A percentile compares a stretch with the other conserved stretches of the same genome.
These are phyloP conservation scores for Amphimallon solstitiale DNA, from an alignment of 2,888 invertebrate genomes.

Conservation along the genomic window DNA sequence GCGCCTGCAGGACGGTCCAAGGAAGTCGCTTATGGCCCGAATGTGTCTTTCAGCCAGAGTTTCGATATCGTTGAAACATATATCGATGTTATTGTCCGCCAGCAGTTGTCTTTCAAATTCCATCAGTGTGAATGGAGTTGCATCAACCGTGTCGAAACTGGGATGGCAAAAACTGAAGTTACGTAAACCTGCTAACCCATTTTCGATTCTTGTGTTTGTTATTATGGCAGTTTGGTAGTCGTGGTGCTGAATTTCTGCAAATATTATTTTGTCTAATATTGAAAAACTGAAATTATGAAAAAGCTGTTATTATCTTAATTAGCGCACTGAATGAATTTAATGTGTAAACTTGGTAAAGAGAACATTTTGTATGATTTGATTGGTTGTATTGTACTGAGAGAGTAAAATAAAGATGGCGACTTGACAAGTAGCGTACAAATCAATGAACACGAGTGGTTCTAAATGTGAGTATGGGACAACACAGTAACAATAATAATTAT, in stretches of 20 bases:
- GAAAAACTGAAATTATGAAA: too few species aligned
- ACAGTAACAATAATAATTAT: too few species aligned
- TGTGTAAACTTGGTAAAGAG: too few species aligned
- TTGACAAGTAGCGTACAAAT: too few species aligned
- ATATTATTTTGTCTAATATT: too few species aligned
- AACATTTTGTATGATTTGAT: too few species aligned
- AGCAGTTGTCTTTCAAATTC: slow-evolving; percentile 65
- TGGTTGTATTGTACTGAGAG: too few species aligned
- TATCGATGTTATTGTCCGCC: slow-evolving; percentile 46
- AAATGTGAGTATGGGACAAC: too few species aligned
- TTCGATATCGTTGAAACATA: slow-evolving; percentile 48
- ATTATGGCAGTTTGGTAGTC: slow-evolving; percentile 72
- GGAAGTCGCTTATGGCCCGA: slow-evolving; percentile 70
- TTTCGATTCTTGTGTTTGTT: slow-evolving; percentile 64
- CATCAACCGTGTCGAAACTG: slow-evolving; percentile 68
- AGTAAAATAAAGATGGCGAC: too few species aligned
- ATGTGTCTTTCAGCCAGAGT: slow-evolving; percentile 71
- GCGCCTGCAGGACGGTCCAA: slow-evolving; percentile 77
- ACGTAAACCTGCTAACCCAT: slow-evolving; percentile 65
- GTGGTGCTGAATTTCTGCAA: slow-evolving; percentile 42
- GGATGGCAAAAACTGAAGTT: slow-evolving; percentile 73
- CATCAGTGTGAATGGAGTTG: slow-evolving; percentile 71
- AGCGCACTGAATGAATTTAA: too few species aligned
- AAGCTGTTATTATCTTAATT: too few species aligned
- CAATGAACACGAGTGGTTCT: too few species aligned